phyloP scores from a whole-genome alignment of 1,140 invertebrate species.

The Bacillus rossius region DNA sequence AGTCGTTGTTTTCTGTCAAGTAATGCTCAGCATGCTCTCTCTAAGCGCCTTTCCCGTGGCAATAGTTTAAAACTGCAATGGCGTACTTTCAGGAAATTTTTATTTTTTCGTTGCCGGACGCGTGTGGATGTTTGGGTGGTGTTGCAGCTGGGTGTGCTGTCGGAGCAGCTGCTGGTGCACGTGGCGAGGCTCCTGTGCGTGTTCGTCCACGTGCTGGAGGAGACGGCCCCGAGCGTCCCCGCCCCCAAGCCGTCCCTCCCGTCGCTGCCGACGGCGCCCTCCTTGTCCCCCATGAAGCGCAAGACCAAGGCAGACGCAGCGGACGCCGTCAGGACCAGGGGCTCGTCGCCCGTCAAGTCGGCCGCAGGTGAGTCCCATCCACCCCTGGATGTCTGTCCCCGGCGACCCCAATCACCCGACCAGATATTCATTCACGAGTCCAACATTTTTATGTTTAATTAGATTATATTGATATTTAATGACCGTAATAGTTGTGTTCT shows the following conservation, averaged over 20 bases:
- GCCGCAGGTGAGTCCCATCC: slow-evolving; percentile 1
- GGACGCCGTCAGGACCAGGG: slow-evolving; percentile 12
- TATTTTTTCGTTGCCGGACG: too few relatives aligned
- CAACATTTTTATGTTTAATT: too few relatives aligned
- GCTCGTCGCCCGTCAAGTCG: slow-evolving; percentile 14
- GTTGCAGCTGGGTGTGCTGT: slow-evolving; percentile 38
- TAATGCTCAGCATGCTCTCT: too few relatives aligned
- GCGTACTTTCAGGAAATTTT: too few relatives aligned
- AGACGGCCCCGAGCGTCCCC: slow-evolving; percentile 45
- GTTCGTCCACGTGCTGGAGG: slow-evolving; percentile 70
- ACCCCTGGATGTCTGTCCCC: not conserved
- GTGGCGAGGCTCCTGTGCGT: slow-evolving; percentile 65
- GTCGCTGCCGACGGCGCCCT: slow-evolving; percentile 47
- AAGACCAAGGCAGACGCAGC: slow-evolving; percentile 29
- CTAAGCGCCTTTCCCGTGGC: too few relatives aligned
- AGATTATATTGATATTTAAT: not conserved
- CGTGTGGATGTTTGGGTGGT: too few relatives aligned
- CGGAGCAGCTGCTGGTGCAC: slow-evolving; percentile 61
- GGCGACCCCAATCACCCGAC: too few relatives aligned
- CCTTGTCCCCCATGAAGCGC: slow-evolving; percentile 47
- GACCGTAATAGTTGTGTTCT: too few relatives aligned
- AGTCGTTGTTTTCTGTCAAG: too few relatives aligned
- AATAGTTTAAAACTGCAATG: too few relatives aligned
- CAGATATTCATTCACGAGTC: too few relatives aligned
- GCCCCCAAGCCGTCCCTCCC: slow-evolving; percentile 49